Evolutionary conservation across 1,140 invertebrate species (phyloP), one percentile per base, ranked within the genome.

Genomic region (Drosophila hydei): DNA sequence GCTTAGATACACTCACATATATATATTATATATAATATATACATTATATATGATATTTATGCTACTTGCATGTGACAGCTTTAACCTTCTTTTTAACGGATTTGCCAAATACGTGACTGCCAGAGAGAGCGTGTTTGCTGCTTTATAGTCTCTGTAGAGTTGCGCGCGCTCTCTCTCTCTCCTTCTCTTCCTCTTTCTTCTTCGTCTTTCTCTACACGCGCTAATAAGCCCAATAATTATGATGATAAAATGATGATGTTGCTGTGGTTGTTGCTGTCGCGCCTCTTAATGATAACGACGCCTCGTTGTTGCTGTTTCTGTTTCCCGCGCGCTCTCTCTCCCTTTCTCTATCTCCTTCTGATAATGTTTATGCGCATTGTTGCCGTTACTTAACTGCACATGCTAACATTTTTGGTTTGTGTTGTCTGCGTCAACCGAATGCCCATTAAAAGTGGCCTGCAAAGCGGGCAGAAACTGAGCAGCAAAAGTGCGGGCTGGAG

Each of bases 321-420:
- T 50, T 45, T 9, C 11, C 14, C 1, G 14, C 16, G 2, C 7
- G 25, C 27, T 33, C 30, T 30, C 30, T 12, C 30, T 11, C 30
- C 6, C 25, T 11, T 2, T 33, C 30, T 33, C 30, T 33, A 12
- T 33, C 30, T 33, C 21, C 18, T 12, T 55, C 14, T 51, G 61
- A 72, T 72, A 72, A 72, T 67, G 61, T 59, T 65, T 72, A 75
- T 77, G 67, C 62, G 64, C 69, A 60, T 68, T 80, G 77, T 81
- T 81, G 63, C 60, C 74, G 81, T 72, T 88, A 81, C 81, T 88
- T 87, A 87, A 88, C 77, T 81, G 83, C 81, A 87, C 81, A 87
- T 87, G 81, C 83, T 85, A 77, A 87, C 81, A 87, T 87, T 87
- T 85, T 79, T 42, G 43, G 25, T 51, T 25, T 51, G 14, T 65